Conservation (phyloP, 2,888 invertebrate genomes). For the Lacanobia oleracea region DNA sequence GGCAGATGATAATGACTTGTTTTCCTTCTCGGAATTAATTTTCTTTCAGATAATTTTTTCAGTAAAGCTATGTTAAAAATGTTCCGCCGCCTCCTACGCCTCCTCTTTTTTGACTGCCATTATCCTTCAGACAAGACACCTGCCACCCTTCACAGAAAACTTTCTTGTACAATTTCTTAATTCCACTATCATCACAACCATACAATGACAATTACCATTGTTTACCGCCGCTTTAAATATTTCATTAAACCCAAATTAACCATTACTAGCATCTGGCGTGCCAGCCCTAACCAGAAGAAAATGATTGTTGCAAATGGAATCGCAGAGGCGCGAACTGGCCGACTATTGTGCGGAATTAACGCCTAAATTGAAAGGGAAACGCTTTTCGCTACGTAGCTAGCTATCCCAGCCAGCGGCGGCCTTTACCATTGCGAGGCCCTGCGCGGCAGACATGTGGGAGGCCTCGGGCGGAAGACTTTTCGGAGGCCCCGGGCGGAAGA, state of each 20-base stretch:
- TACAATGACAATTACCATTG: no score
- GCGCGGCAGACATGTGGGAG: no score
- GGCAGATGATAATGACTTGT: no score
- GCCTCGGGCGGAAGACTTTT: no score
- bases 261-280: neutral
- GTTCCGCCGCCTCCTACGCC: neutral
- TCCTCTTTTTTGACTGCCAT: neutral
- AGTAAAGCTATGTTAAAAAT: no score
- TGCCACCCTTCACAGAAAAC: neutral
- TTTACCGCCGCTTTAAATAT: no score
- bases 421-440: no score
- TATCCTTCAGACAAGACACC: neutral
- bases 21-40: neutral
- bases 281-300: conserved; percentile 69
- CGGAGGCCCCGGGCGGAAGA: no score
- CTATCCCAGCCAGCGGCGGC: no score
- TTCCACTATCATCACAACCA: neutral
- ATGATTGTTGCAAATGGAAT: conserved; percentile 67
- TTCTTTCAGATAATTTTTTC: neutral
- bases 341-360: conserved; percentile 55
- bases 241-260: neutral
- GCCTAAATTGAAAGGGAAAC: conserved; percentile 54
- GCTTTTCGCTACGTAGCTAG: conserved; percentile 11
- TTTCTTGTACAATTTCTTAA: neutral
- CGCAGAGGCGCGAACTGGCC: conserved; percentile 43